Evolutionary conservation across 2,113 vertebrate species (phyloP), one percentile per base, ranked within the genome.

Genomic region (Coregonus clupeaformis): DNA sequence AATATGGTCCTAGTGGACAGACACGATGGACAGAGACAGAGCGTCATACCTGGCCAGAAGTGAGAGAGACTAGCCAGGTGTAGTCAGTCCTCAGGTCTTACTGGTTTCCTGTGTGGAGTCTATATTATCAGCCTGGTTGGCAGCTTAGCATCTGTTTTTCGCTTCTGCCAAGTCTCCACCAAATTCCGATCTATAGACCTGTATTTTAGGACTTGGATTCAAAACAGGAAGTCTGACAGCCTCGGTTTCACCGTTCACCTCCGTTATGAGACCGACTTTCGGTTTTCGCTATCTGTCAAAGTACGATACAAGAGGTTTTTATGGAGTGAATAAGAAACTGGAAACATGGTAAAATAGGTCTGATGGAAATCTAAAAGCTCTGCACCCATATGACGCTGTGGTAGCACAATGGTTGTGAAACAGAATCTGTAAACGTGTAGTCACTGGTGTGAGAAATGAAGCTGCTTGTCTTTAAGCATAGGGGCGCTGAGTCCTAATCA

Each of bases 21-120:
- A 52, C 49, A 52, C 49, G 4, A 18, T 18, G 47, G 14, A 49
- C 24, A 14, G 57, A 24, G 88, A 67, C 62, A 72, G 3, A 25
- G 52, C 63, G 68, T 71, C 90, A 92, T 90, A 91, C 87, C 84
- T 88, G 71, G 13, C 77, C 79, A 76, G 77, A 82, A 80, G 71
- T 90, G 84, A 86, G 82, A 85, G 82, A 52, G 14, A 52, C 49
- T 52, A 52, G 49, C 16, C 49, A 14, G 16, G 49, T 52, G 3
- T 18, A 16, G 49, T 52, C 16, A 90, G 89, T 89, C 89, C 88
- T 87, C 65, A 89, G 78, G 84, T 88, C 88, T 90, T 92, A 52
- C 49, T 52, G 49, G 49, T 52, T 52, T 71, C 75, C 42, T 30
- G 59, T 52, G 62, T 52, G 42, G 68, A 32, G 65, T 71, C 42